phyloP scores from a whole-genome alignment of 2,797 vertebrate genomes.

The Channallabes apus region DNA sequence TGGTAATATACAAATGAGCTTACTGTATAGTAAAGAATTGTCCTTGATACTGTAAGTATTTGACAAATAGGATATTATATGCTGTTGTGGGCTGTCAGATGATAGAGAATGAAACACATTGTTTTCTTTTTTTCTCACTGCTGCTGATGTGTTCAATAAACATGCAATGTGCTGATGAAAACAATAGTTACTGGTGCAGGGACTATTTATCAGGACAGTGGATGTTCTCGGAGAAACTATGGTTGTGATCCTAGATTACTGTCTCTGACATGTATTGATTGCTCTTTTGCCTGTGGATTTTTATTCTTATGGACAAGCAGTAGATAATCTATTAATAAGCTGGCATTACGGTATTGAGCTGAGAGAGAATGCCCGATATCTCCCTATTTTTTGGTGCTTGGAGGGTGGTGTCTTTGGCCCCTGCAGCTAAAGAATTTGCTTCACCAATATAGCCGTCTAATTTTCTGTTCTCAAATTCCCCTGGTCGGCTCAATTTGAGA shows the following conservation, averaged over 20 bases:
- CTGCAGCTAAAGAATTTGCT: slow-evolving; percentile 71
- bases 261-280: slow-evolving; percentile 67
- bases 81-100: background rate
- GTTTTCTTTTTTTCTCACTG: slow-evolving; percentile 20
- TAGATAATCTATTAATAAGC: slow-evolving; percentile 72
- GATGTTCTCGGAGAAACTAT: slow-evolving; percentile 27
- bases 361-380: slow-evolving; percentile 18
- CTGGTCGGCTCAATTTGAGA: slow-evolving; percentile 77
- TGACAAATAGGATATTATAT: slow-evolving; percentile 7
- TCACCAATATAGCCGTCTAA: slow-evolving; percentile 73
- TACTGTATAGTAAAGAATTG: background rate
- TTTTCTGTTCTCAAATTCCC: slow-evolving; percentile 81
- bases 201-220: slow-evolving; percentile 53
- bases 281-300: slow-evolving; percentile 64
- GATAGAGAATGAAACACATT: slow-evolving; percentile 28
- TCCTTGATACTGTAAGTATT: slow-evolving; percentile 14
- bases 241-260: slow-evolving; percentile 49
- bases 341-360: slow-evolving; percentile 37
- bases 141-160: slow-evolving; percentile 39
- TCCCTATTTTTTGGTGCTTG: slow-evolving; percentile 29
- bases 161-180: slow-evolving; percentile 47
- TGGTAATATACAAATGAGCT: background rate
- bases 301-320: slow-evolving; percentile 59
- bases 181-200: slow-evolving; percentile 47
- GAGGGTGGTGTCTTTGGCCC: slow-evolving; percentile 48